Conservation (phyloP, 2,113 vertebrate genomes). For the Cyprinodon brontotheroides region DNA sequence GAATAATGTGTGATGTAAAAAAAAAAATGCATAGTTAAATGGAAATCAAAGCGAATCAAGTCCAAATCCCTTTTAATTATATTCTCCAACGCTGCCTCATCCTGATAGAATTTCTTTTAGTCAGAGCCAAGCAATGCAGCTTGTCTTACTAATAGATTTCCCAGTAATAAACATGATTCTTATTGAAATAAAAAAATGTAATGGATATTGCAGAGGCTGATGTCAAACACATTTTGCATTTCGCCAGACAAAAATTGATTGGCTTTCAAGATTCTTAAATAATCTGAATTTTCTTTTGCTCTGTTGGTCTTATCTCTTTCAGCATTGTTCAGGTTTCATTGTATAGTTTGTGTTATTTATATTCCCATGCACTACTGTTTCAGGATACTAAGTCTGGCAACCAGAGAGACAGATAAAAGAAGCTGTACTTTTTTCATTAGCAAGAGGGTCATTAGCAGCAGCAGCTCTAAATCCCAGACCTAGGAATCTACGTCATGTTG, state of each 20-base stretch:
- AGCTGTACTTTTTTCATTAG: constrained; percentile 22
- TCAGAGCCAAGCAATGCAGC: background rate
- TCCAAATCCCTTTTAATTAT: background rate
- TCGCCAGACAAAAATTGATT: background rate
- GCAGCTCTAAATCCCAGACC: constrained; percentile 1
- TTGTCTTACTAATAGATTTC: constrained; percentile 1
- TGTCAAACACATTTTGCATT: background rate
- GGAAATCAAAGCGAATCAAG: background rate
- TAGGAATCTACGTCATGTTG: constrained; percentile 39
- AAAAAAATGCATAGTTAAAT: background rate
- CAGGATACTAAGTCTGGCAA: background rate
- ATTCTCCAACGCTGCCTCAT: background rate
- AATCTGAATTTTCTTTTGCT: background rate
- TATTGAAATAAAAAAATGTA: background rate
- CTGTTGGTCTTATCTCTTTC: background rate
- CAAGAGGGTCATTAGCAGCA: constrained; percentile 1
- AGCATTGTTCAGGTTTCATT: background rate
- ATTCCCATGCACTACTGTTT: background rate
- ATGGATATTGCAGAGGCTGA: background rate
- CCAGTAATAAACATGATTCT: background rate
- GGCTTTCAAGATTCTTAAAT: background rate
- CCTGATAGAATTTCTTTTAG: background rate
- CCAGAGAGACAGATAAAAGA: background rate
- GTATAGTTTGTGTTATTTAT: background rate
- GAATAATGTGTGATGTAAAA: background rate